Evolutionary conservation across 1,140 invertebrate species (phyloP).

Genomic region (Leguminivora glycinivorella): DNA sequence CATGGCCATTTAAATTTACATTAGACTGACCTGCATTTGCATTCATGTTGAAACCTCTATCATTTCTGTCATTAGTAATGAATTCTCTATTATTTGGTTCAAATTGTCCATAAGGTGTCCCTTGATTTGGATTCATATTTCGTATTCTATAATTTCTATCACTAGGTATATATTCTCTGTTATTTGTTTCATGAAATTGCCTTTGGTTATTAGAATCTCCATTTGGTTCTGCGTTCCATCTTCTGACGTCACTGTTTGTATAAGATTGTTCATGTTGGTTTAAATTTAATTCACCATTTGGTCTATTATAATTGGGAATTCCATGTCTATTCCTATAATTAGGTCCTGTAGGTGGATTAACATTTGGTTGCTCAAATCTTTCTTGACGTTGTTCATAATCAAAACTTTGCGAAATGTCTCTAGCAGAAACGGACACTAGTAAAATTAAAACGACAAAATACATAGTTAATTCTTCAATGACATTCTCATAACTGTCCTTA

Average conservation of each 20-base stretch:
- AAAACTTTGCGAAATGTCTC: not conserved
- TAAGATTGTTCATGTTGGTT: not conserved
- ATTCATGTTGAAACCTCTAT: not conserved
- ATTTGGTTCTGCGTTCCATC: not conserved
- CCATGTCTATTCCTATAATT: not conserved
- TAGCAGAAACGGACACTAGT: not conserved
- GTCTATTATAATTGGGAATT: not conserved
- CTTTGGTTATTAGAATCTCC: not conserved
- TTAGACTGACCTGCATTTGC: not conserved
- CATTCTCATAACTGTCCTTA: not conserved
- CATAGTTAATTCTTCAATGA: not conserved
- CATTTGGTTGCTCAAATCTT: not conserved
- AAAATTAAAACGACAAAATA: constrained; percentile 2
- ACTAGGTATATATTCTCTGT: not conserved
- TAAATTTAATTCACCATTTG: not conserved
- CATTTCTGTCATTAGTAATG: not conserved
- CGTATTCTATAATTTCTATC: not conserved
- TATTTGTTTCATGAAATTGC: not conserved
- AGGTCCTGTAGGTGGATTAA: not conserved
- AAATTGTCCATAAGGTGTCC: not conserved
- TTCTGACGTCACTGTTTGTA: not conserved
- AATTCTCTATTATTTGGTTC: not conserved
- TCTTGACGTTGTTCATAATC: not conserved
- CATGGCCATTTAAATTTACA: not conserved
- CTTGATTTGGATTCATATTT: not conserved